Evolutionary conservation across 2,797 vertebrate genomes (phyloP).

Genomic region (Periophthalmus magnuspinnatus): DNA sequence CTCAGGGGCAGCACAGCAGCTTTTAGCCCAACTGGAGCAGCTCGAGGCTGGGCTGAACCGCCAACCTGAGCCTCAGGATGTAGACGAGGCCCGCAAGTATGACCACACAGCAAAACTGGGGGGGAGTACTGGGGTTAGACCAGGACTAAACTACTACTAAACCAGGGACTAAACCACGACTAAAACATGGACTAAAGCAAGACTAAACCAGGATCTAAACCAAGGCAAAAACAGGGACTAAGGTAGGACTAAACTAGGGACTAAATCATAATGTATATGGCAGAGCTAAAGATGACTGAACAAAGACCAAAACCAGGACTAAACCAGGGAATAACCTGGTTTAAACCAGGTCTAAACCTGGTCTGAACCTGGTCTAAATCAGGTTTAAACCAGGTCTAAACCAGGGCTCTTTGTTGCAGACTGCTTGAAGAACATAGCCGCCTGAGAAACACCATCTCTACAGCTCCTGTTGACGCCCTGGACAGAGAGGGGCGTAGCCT

Average conservation of each 20-base stretch:
- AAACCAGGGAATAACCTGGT: background rate
- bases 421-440: conserved; percentile 92
- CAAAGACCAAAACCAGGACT: background rate
- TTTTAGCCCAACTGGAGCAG: conserved; percentile 92
- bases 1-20: conserved; percentile 89
- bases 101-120: background rate
- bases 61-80: conserved; percentile 89
- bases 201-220: background rate
- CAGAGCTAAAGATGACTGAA: background rate
- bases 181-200: background rate
- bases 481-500: conserved; percentile 92
- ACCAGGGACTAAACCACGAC: background rate
- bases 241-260: no score
- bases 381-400: background rate
- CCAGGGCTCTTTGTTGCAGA: conserved; percentile 44
- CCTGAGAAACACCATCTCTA: conserved; percentile 92
- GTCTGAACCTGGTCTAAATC: background rate
- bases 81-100: conserved; percentile 89
- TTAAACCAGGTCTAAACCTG: background rate
- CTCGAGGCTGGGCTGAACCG: conserved; percentile 90
- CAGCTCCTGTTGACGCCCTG: conserved; percentile 91
- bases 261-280: background rate
- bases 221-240: background rate
- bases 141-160: background rate
- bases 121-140: background rate